Evolutionary conservation across 1,140 invertebrate genomes (phyloP), one percentile per base, ranked within the genome.

Genomic region (Zaprionus ornatus): DNA sequence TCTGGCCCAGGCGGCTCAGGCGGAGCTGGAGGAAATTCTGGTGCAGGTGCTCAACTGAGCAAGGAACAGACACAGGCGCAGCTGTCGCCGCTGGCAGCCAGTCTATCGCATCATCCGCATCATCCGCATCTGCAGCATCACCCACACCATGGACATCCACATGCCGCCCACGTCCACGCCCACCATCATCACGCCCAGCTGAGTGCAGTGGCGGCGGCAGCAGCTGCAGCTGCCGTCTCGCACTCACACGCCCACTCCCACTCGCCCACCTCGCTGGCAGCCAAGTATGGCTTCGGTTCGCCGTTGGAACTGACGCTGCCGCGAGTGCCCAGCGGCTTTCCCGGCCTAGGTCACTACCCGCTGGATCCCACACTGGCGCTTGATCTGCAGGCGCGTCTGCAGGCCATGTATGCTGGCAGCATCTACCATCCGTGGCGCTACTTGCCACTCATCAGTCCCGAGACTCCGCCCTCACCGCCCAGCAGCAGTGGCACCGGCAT

Each of bases 341-440:
- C 91, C 6, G 77, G 84, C 3, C 75, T 91, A 35, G 79, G 82
- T 10, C 92, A 92, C 29, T 92, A 92, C 62, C 92, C 91, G 1
- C 54, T 92, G 54, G 92, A 92, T 55, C 91, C 92, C 0, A 92
- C 92, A n/a, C 48, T 93, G 56, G 91, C 92, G 6, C 61, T 93
- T 7, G 92, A 93, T 62, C 60, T 92, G 4, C 92, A 93, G 74
- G 92, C 92, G 2, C 91, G 92, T 21, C 83, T 93, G 5, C 92
- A 92, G 69, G 91, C 90, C 7, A 92, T 91, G 88, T 92, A 92
- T 40, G 91, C 91, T 7, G 85, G 91, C 68, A 65, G 79, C 40
- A 77, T 92, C 17, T 93, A 93, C 69, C 92, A 92, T 63, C 92
- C 91, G 0, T 93, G 92, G 92, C 91, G 92, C 37, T 92, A 92